Percentiles rank a stretch among this genome's conserved stretches.
Evolutionary conservation across 2,797 vertebrate species (phyloP).

Genomic region (Amblyraja radiata): DNA sequence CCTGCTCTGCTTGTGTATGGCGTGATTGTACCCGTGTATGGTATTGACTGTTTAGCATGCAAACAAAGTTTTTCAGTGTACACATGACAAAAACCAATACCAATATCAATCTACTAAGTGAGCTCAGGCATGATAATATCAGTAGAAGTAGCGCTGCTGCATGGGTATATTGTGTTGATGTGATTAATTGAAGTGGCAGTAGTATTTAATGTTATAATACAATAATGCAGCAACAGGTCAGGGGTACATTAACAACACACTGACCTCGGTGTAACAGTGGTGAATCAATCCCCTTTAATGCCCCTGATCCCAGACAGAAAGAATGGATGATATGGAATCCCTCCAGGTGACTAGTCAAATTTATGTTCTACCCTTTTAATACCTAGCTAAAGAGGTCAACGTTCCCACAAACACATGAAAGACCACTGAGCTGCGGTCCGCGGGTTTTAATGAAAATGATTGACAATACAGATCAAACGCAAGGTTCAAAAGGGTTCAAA

Average conservation of each 20-base stretch:
- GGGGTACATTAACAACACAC: too few species aligned
- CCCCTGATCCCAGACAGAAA: constrained; percentile 10
- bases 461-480: constrained; percentile 36
- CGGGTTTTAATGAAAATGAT: constrained; percentile 37
- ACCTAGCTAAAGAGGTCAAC: constrained; percentile 36
- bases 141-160: neutral
- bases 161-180: neutral
- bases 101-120: too few species aligned
- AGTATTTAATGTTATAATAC: constrained; percentile 25
- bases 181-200: neutral
- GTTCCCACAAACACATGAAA: constrained; percentile 33
- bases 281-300: constrained; percentile 21
- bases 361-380: constrained; percentile 31
- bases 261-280: neutral
- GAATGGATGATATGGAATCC: constrained; percentile 14
- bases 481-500: constrained; percentile 29
- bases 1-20: too few species aligned
- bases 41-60: too few species aligned
- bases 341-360: constrained; percentile 21
- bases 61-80: too few species aligned
- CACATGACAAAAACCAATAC: too few species aligned
- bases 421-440: constrained; percentile 32
- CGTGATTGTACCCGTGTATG: too few species aligned
- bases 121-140: neutral
- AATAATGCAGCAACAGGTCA: neutral